phyloP scores from a whole-genome alignment of 2,888 invertebrate genomes.

The Cancer borealis region DNA sequence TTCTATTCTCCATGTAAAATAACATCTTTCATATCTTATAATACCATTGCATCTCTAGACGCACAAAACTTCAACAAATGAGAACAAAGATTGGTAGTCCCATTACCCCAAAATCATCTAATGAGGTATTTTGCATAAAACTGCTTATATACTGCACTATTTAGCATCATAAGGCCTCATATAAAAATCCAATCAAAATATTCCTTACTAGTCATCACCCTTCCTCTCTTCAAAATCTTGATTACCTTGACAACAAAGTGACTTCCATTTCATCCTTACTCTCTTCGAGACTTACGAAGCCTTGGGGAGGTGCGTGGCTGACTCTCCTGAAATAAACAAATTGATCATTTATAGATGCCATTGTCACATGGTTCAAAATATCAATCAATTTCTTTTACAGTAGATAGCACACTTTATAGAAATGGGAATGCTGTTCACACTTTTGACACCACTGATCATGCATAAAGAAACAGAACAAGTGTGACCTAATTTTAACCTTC shows the following conservation, averaged over 20 bases:
- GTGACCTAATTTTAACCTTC: no score
- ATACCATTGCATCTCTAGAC: slow-evolving; percentile 14
- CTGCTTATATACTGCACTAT: slow-evolving; percentile 63
- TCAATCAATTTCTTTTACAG: no score
- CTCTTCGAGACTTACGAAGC: slow-evolving; percentile 67
- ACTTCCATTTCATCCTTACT: slow-evolving; percentile 41
- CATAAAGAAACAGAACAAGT: no score
- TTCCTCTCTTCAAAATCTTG: neutral
- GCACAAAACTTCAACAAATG: slow-evolving; percentile 34
- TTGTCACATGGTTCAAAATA: neutral
- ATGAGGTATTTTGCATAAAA: slow-evolving; percentile 65
- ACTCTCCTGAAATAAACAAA: slow-evolving; percentile 45
- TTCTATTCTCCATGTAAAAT: slow-evolving; percentile 36
- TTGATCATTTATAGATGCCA: neutral
- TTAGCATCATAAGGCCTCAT: slow-evolving; percentile 69
- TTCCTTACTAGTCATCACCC: slow-evolving; percentile 42
- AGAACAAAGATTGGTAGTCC: neutral
- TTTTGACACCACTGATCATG: no score
- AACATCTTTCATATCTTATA: slow-evolving; percentile 39
- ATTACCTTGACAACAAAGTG: slow-evolving; percentile 23
- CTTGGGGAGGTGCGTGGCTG: slow-evolving; percentile 69
- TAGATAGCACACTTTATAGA: no score
- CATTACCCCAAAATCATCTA: neutral
- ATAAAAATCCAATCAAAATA: slow-evolving; percentile 68
- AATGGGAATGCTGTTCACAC: no score